phyloP scores from a whole-genome alignment of 1,140 invertebrate species.

The Saccostrea echinata region DNA sequence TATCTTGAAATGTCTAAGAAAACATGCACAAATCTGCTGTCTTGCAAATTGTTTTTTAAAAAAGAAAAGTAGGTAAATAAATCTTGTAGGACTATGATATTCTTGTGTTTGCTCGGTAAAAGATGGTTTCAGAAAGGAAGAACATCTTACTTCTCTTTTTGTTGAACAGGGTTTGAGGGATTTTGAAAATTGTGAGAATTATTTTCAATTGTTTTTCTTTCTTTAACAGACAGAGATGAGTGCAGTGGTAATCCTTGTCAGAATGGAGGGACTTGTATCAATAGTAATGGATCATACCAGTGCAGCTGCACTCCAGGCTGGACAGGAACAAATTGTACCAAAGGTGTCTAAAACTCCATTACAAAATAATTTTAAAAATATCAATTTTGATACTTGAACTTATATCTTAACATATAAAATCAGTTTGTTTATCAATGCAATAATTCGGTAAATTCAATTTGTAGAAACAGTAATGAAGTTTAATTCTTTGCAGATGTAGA shows the following conservation, averaged over 20 bases:
- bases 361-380: background rate
- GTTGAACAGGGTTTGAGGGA: too few species aligned
- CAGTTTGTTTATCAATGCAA: background rate
- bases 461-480: slow-evolving; percentile 40
- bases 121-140: background rate
- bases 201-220: background rate
- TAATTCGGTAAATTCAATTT: background rate
- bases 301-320: slow-evolving; percentile 97
- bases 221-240: slow-evolving; percentile 34
- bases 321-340: slow-evolving; percentile 91
- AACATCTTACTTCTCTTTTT: background rate
- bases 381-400: too few species aligned
- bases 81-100: background rate
- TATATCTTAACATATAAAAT: too few species aligned
- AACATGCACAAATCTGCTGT: background rate
- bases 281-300: slow-evolving; percentile 83
- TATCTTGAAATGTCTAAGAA: too few species aligned
- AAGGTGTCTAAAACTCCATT: slow-evolving; percentile 31
- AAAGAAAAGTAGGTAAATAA: background rate
- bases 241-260: slow-evolving; percentile 58
- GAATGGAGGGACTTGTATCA: slow-evolving; percentile 70
- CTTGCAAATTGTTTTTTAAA: background rate
- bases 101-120: background rate
- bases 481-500: slow-evolving; percentile 46
- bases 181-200: background rate